Percentiles rank a stretch among this genome's conserved stretches.
These are phyloP conservation scores for Drosophila kohkoa DNA, from an alignment of 1,140 invertebrate species.

Conservation along the genomic window DNA sequence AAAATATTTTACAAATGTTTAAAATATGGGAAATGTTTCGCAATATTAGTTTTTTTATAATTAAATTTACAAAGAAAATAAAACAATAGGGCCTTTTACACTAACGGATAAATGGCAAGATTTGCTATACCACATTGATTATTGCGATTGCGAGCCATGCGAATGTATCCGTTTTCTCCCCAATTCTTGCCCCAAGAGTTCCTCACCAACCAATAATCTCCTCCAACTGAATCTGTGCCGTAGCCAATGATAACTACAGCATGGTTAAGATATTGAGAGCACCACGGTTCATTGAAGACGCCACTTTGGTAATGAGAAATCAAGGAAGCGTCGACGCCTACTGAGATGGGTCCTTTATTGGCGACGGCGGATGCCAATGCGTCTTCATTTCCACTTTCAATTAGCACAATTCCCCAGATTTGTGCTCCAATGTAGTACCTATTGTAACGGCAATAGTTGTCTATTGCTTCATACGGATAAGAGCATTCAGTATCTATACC, in stretches of 20 bases:
- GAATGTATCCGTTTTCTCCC: constrained; percentile 87
- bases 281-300: background rate
- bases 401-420: background rate
- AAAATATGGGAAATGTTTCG: no score
- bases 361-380: constrained; percentile 4
- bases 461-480: background rate
- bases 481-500: background rate
- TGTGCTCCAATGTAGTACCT: background rate
- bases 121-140: constrained; percentile 86
- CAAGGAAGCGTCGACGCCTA: no score
- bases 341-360: background rate
- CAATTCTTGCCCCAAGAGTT: constrained; percentile 87
- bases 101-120: constrained; percentile 83
- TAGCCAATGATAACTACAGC: constrained; percentile 6
- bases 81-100: no score
- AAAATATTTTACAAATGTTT: no score
- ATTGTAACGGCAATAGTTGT: background rate
- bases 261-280: background rate
- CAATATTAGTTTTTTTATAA: no score
- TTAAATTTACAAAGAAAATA: no score
- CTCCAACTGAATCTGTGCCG: constrained; percentile 12
- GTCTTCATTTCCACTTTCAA: background rate
- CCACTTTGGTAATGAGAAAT: no score
- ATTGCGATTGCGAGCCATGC: constrained; percentile 86
- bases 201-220: constrained; percentile 87